These are phyloP conservation scores for Rhorus exstirpatorius DNA, from an alignment of 2,888 invertebrate genomes.

Conservation along the genomic window DNA sequence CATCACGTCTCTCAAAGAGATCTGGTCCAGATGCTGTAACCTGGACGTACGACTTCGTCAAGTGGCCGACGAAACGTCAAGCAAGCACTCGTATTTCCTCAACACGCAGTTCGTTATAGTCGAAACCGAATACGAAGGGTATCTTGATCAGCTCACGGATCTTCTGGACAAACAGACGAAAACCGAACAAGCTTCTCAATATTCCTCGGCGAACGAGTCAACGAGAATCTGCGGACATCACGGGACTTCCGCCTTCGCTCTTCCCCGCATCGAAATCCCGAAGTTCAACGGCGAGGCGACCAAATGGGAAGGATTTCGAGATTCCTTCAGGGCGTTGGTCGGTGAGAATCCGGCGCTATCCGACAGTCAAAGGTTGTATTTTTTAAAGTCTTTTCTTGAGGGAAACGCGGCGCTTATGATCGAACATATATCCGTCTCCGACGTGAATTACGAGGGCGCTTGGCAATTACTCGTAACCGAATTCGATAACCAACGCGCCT, in stretches of 20 bases:
- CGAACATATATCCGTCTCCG: constrained; percentile 17
- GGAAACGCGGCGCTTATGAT: constrained; percentile 28
- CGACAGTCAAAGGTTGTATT: constrained; percentile 35
- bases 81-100: constrained; percentile 7
- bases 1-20: constrained; percentile 21
- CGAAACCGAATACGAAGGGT: constrained; percentile 24
- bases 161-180: constrained; percentile 22
- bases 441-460: constrained; percentile 35
- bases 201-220: background rate
- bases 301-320: constrained; percentile 32
- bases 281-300: constrained; percentile 45
- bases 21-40: constrained; percentile 16
- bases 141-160: constrained; percentile 29
- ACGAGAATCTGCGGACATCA: constrained; percentile 10
- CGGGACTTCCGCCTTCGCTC: constrained; percentile 31
- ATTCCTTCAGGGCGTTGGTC: constrained; percentile 25
- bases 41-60: constrained; percentile 27
- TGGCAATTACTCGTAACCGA: constrained; percentile 8
- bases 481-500: constrained; percentile 23
- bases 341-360: constrained; percentile 30
- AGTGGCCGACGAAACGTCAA: background rate
- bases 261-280: constrained; percentile 49
- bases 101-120: background rate
- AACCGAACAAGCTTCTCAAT: background rate
- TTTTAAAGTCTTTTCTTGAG: constrained; percentile 24